Percentiles rank a stretch among this genome's conserved stretches.
Conservation (phyloP, 2,113 vertebrate genomes). For the Chitala chitala region DNA sequence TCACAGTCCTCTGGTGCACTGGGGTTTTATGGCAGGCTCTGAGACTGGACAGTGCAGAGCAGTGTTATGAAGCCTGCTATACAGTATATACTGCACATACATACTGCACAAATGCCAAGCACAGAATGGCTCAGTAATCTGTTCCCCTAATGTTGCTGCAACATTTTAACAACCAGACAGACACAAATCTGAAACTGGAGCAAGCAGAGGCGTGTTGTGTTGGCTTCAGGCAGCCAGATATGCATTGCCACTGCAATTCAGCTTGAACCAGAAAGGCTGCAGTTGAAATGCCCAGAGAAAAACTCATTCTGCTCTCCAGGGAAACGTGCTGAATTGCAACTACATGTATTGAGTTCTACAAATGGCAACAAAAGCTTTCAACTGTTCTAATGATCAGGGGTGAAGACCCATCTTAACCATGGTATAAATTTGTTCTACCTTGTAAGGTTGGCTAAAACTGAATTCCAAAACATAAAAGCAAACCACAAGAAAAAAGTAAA, state of each 20-base stretch:
- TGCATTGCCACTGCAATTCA: background rate
- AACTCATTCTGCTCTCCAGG: background rate
- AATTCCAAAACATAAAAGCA: too few relatives aligned
- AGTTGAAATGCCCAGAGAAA: background rate
- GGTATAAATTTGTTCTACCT: too few relatives aligned
- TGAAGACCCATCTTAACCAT: too few relatives aligned
- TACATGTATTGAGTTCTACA: background rate
- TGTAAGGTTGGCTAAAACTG: too few relatives aligned
- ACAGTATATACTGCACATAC: background rate
- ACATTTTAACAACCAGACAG: background rate
- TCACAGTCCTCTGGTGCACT: background rate
- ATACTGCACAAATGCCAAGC: too few relatives aligned
- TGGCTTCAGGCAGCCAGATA: background rate
- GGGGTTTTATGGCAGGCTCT: background rate
- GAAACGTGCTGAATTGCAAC: background rate
- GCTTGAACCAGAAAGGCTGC: conserved; percentile 4
- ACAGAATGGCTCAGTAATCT: too few relatives aligned
- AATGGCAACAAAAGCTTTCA: background rate
- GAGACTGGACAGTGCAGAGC: background rate
- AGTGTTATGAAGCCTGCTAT: background rate
- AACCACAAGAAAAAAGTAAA: too few relatives aligned
- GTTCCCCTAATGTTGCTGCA: too few relatives aligned
- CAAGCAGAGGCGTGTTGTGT: background rate
- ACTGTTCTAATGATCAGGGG: too few relatives aligned
- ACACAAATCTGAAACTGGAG: background rate